Base-by-base conservation (phyloP, 2,888 invertebrate genomes). In the Drosophila prolongata region DNA sequence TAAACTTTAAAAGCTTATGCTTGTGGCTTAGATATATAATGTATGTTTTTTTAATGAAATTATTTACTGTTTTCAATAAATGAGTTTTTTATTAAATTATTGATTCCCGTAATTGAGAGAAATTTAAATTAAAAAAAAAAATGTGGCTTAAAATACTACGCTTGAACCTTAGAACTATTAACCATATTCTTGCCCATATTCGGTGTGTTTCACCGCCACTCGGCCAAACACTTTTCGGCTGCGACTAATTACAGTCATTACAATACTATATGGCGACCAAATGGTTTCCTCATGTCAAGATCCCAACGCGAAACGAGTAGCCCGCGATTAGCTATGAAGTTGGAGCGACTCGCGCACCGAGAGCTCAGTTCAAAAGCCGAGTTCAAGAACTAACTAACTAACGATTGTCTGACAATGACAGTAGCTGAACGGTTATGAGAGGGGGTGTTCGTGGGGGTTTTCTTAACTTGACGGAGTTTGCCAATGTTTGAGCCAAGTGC, bases 331-430 rank as follows among this genome's bases (percentile, higher is more conserved):
- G 76, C 78, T 72, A 72, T 74, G 73, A 57, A 62, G 68, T 57
- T 69, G 30, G 62, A 59, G 64, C 43, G 62, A 35, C 62, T 61
- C 49, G 62, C 16, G 58, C 49, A 19, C 52, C 62, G 27, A 50
- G 55, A 44, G 65, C 53, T 46, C 54, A 54, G 78, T 72, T 83
- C 71, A 77, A 73, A 64, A 75, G 46, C 53, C 66, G 80, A 67
- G 74, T 76, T 82, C 81, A 82, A 83, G 84, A 83, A 78, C 84
- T 68, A 73, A 69, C 81, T 73, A 75, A 60, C 81, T 73, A 75
- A 60, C 72, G 74, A 84, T 73, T 78, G 40, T 75, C 34, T 42
- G 55, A 71, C 64, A 72, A 71, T 71, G 73, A 53, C 64, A 72
- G 62, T 57, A 57, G 64, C 53, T 38, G 64, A 37, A 24, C 37